These are phyloP conservation scores for Drosophila jambulina DNA, from an alignment of 1,140 invertebrate species.

Conservation along the genomic window DNA sequence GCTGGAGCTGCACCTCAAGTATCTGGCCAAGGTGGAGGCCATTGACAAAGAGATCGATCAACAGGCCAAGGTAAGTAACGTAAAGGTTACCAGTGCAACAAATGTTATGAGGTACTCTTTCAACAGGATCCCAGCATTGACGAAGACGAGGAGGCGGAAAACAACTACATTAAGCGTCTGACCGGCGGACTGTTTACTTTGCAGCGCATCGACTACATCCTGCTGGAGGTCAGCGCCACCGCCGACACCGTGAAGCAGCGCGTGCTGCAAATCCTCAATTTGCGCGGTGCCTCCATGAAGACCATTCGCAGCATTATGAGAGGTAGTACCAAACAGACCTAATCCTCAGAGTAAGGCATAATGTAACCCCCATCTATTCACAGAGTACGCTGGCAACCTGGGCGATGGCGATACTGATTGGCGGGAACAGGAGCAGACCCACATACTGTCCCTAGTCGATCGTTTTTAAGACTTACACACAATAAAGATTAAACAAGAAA, in stretches of 20 bases:
- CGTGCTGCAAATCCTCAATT: slow-evolving; percentile 94
- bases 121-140: slow-evolving; percentile 85
- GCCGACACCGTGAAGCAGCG: slow-evolving; percentile 93
- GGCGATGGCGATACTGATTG: slow-evolving; percentile 93
- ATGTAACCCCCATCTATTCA: slow-evolving; percentile 42
- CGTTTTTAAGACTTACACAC: slow-evolving; percentile 91
- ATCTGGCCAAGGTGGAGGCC: slow-evolving; percentile 96
- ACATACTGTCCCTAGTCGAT: slow-evolving; percentile 96
- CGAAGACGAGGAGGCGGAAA: slow-evolving; percentile 91
- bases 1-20: slow-evolving; percentile 98
- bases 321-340: slow-evolving; percentile 85
- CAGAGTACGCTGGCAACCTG: slow-evolving; percentile 97
- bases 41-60: slow-evolving; percentile 92
- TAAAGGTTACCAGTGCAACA: no score
- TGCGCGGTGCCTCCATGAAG: slow-evolving; percentile 95
- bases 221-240: slow-evolving; percentile 95
- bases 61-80: slow-evolving; percentile 84
- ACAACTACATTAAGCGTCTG: slow-evolving; percentile 94
- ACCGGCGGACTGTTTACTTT: slow-evolving; percentile 98
- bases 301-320: slow-evolving; percentile 98
- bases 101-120: not conserved
- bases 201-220: slow-evolving; percentile 97
- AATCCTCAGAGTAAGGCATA: not conserved
- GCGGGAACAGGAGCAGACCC: slow-evolving; percentile 94
- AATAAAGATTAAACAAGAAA: slow-evolving; percentile 39